Percentiles rank a stretch among this genome's conserved stretches.
Evolutionary conservation across 2,888 invertebrate genomes (phyloP).

Genomic region (Drosophila buzzatii): DNA sequence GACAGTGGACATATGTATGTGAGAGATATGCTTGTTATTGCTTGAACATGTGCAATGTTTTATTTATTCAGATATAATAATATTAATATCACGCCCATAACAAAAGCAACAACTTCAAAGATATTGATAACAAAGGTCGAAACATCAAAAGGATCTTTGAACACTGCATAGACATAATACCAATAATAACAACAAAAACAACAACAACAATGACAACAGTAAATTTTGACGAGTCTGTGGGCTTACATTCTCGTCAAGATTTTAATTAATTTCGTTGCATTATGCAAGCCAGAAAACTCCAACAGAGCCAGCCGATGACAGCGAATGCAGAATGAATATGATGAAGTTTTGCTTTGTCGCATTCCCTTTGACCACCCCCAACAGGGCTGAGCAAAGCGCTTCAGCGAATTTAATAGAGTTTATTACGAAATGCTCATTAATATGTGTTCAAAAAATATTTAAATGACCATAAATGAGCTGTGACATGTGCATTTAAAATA

Average conservation of each 20-base stretch:
- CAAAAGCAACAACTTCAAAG: neutral
- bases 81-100: too few species aligned
- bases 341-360: constrained; percentile 8
- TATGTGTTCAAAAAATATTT: neutral
- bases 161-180: neutral
- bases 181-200: neutral
- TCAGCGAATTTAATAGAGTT: constrained; percentile 11
- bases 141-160: neutral
- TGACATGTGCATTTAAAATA: neutral
- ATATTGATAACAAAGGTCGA: neutral
- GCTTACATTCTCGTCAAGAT: constrained; percentile 30
- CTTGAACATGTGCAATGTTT: too few species aligned
- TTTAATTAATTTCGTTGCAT: constrained; percentile 59
- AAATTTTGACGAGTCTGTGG: neutral
- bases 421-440: neutral
- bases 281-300: constrained; percentile 25
- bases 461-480: neutral
- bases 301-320: constrained; percentile 26
- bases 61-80: too few species aligned
- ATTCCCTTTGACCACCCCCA: neutral
- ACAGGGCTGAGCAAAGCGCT: neutral
- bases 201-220: neutral
- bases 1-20: neutral
- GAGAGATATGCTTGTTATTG: too few species aligned
- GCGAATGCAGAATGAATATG: constrained; percentile 20